phyloP scores from a whole-genome alignment of 2,888 invertebrate species.

The Hirtodrosophila alboralis region DNA sequence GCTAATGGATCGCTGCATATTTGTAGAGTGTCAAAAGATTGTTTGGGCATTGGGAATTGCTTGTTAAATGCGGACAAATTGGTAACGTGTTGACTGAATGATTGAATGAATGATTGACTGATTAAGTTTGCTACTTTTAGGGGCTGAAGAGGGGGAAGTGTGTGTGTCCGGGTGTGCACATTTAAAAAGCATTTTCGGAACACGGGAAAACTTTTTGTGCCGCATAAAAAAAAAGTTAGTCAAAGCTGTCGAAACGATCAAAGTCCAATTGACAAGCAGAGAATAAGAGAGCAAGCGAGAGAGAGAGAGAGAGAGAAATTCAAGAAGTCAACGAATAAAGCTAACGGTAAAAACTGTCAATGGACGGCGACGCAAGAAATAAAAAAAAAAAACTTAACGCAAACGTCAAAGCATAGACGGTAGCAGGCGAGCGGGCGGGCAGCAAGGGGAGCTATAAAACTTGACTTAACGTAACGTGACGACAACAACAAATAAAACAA shows the following conservation, averaged over 20 bases:
- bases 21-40: conserved; percentile 39
- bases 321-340: conserved; percentile 40
- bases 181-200: conserved; percentile 1
- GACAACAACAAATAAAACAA: conserved; percentile 36
- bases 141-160: background rate
- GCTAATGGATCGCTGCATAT: conserved; percentile 36
- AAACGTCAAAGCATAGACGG: conserved; percentile 54
- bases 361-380: conserved; percentile 36
- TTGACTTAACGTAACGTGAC: conserved; percentile 50
- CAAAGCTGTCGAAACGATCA: conserved; percentile 26
- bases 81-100: conserved; percentile 41
- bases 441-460: conserved; percentile 50
- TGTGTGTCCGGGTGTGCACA: too few species aligned
- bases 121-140: background rate
- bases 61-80: conserved; percentile 51
- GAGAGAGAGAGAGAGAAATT: background rate
- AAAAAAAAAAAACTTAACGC: conserved; percentile 54
- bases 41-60: conserved; percentile 32
- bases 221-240: conserved; percentile 33
- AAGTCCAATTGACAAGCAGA: conserved; percentile 7
- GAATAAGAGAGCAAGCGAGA: background rate
- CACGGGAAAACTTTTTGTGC: conserved; percentile 20
- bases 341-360: conserved; percentile 73
- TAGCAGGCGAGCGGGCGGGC: too few species aligned
- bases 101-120: conserved; percentile 24